These are phyloP conservation scores for Caenorhabditis sp. DNA, from an alignment of 2,888 invertebrate species.

Conservation along the genomic window DNA sequence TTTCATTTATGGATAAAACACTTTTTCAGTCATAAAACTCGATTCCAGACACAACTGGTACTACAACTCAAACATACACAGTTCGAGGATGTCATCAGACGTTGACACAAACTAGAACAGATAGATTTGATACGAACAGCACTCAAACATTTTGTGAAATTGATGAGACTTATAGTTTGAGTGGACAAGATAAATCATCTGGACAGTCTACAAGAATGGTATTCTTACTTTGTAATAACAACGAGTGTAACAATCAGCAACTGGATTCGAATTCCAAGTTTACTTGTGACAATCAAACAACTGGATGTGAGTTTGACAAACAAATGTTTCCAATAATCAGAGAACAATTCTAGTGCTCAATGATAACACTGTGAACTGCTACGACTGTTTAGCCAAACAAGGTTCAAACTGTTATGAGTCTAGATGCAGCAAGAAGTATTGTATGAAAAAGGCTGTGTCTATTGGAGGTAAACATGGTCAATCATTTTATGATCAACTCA, in stretches of 20 bases:
- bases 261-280: background rate
- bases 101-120: slow-evolving; percentile 31
- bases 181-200: slow-evolving; percentile 36
- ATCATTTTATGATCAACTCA: too few species aligned
- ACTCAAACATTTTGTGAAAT: slow-evolving; percentile 33
- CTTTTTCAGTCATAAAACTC: too few species aligned
- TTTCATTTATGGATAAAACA: too few species aligned
- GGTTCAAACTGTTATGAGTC: slow-evolving; percentile 48
- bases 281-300: slow-evolving; percentile 32
- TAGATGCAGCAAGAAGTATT: slow-evolving; percentile 54
- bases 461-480: slow-evolving; percentile 28
- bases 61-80: slow-evolving; percentile 10
- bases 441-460: slow-evolving; percentile 25
- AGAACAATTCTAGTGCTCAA: too few species aligned
- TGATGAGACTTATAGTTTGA: slow-evolving; percentile 30
- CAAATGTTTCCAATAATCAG: too few species aligned
- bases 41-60: slow-evolving; percentile 11
- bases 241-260: slow-evolving; percentile 10
- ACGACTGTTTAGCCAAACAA: slow-evolving; percentile 45
- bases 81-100: slow-evolving; percentile 49
- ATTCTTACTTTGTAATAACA: slow-evolving; percentile 33
- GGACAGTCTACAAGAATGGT: slow-evolving; percentile 33
- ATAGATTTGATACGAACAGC: slow-evolving; percentile 7
- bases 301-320: slow-evolving; percentile 23
- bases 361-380: slow-evolving; percentile 41